Evolutionary conservation across 2,113 vertebrate species (phyloP).

Genomic region (Podarcis muralis): DNA sequence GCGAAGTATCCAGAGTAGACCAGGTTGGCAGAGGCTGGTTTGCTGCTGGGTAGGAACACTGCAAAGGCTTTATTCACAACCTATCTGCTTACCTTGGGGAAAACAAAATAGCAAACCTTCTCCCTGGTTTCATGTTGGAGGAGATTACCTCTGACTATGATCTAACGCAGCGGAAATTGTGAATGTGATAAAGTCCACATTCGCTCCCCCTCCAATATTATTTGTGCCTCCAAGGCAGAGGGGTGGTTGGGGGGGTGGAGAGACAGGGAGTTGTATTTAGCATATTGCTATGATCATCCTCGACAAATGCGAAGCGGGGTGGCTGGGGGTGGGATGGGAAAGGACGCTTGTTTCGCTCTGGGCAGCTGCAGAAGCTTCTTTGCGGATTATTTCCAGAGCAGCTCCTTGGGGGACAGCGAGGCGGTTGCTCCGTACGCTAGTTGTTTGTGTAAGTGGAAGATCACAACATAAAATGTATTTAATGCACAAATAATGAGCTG

Average conservation of each 20-base stretch:
- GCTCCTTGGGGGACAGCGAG: conserved; percentile 18
- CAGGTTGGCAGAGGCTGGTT: no score
- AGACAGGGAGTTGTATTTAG: conserved; percentile 33
- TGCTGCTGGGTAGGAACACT: no score
- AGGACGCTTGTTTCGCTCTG: conserved; percentile 53
- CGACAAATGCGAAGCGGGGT: conserved; percentile 49
- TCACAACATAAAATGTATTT: not conserved
- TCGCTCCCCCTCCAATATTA: conserved; percentile 42
- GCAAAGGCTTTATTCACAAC: conserved; percentile 54
- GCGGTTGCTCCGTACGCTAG: not conserved
- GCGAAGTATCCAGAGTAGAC: no score
- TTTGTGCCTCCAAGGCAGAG: conserved; percentile 63
- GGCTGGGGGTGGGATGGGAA: not conserved
- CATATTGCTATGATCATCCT: conserved; percentile 49
- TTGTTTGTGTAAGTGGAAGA: not conserved
- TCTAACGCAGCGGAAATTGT: conserved; percentile 57
- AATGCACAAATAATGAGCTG: not conserved
- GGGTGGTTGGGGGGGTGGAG: not conserved
- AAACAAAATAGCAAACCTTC: conserved; percentile 59
- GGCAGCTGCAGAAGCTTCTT: conserved; percentile 49
- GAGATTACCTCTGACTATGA: conserved; percentile 41
- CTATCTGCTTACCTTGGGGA: conserved; percentile 56
- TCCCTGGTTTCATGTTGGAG: conserved; percentile 63
- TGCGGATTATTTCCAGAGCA: not conserved
- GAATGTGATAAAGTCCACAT: conserved; percentile 62